Evolutionary conservation across 2,888 invertebrate species (phyloP), one percentile per base, ranked within the genome.

Genomic region (Notocelia uddmanniana): DNA sequence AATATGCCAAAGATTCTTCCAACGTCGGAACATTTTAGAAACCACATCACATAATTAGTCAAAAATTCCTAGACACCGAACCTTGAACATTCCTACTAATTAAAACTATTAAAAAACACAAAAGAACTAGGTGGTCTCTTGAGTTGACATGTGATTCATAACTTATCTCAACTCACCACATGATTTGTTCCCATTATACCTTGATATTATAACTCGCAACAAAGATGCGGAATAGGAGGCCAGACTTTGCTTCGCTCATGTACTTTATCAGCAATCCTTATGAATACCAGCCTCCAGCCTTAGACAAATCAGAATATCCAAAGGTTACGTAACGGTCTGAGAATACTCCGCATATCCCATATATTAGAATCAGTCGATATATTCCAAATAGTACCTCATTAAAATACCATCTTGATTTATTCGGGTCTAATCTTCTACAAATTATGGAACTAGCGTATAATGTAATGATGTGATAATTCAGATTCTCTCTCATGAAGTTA

Each of bases 361-460:
- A 79, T 79, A 78, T 84, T 81, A 82, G 79, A 80, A 75, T 81
- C 79, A 81, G 62, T 68, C 76, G 78, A 83, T 84, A 80, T 80
- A 78, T 84, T 78, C 74, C 73, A 73, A 79, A 80, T 83, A 82
- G 76, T 68, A 74, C 63, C 74, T 81, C 81, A 81, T 85, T 85
- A 85, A 76, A 76, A 79, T 80, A 76, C 68, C 78, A 72, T 18
- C 72, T 72, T 78, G 84, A 85, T 83, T 79, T 83, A 84, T 77
- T 59, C 52, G 64, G 52, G 67, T 66, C 48, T 77, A 77, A 79
- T 79, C 74, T 67, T 68, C 58, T 75, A 78, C 79, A 77, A 78
- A 79, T 77, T 76, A 75, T 74, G 66, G 60, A 63, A 55, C 68
- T 54, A 59, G 69, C 57, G 72, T 71, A 69, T 67, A 74, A 73